Evolutionary conservation across 2,797 vertebrate genomes (phyloP).

Genomic region (Monodelphis domestica): DNA sequence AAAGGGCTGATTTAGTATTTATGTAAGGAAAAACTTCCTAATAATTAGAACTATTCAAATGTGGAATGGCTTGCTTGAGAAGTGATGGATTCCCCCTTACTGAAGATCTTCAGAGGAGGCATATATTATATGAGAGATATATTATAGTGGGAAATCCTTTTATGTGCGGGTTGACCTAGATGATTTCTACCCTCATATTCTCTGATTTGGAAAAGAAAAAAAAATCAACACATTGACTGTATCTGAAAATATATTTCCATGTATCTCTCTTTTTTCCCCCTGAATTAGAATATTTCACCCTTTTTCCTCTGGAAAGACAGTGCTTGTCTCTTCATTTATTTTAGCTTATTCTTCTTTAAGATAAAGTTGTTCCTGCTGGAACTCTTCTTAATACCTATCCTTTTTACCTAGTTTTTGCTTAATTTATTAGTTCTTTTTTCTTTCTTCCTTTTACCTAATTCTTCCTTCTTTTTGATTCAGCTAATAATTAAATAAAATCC

Average conservation of each 20-base stretch:
- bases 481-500: neutral
- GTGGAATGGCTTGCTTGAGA: neutral
- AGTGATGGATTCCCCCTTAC: neutral
- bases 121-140: no score
- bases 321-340: neutral
- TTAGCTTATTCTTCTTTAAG: neutral
- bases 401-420: neutral
- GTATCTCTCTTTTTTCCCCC: neutral
- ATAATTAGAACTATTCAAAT: neutral
- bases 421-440: neutral
- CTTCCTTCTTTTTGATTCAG: neutral
- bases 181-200: neutral
- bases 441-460: neutral
- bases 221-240: neutral
- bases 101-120: neutral
- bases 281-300: neutral
- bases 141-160: neutral
- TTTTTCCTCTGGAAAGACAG: neutral
- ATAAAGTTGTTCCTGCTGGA: neutral
- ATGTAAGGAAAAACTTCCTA: neutral
- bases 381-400: neutral
- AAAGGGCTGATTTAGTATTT: neutral
- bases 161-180: neutral
- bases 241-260: neutral
- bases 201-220: neutral